Conservation (phyloP, 2,797 vertebrate species). For the Etheostoma perlongum region DNA sequence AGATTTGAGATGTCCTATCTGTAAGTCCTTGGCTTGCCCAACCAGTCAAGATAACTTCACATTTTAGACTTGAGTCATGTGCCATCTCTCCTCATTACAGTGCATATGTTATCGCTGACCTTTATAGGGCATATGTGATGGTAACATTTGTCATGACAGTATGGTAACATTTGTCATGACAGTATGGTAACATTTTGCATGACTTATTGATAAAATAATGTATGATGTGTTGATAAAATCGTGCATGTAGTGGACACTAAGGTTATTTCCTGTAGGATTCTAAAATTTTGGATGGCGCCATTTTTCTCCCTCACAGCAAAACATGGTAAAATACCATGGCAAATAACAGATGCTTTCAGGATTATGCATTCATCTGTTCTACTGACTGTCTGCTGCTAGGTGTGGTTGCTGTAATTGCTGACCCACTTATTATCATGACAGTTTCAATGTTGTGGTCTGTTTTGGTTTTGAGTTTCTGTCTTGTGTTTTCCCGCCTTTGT, state of each 20-base stretch:
- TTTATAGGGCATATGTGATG: conserved; percentile 58
- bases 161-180: conserved; percentile 54
- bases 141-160: conserved; percentile 59
- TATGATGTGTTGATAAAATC: conserved; percentile 20
- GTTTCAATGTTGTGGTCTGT: conserved; percentile 13
- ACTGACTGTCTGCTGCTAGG: conserved; percentile 29
- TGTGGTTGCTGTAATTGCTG: conserved; percentile 26
- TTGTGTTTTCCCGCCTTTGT: too few relatives aligned
- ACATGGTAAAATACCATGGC: conserved; percentile 11
- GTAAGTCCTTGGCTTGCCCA: conserved; percentile 37
- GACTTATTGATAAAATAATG: conserved; percentile 32
- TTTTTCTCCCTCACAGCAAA: conserved; percentile 1
- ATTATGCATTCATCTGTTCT: conserved; percentile 40
- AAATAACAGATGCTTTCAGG: conserved; percentile 33
- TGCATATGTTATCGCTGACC: conserved; percentile 65
- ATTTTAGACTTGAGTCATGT: conserved; percentile 52
- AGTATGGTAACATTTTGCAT: conserved; percentile 50
- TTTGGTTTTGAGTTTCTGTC: too few relatives aligned
- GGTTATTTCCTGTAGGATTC: conserved; percentile 6
- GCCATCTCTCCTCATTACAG: conserved; percentile 54
- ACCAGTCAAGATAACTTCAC: conserved; percentile 57
- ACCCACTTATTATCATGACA: conserved; percentile 38
- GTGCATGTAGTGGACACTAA: not conserved
- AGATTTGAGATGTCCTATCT: conserved; percentile 47
- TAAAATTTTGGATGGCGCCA: not conserved